Evolutionary conservation across 1,140 invertebrate species (phyloP), one percentile per base, ranked within the genome.

Genomic region (Thaumetopoea pityocampa): DNA sequence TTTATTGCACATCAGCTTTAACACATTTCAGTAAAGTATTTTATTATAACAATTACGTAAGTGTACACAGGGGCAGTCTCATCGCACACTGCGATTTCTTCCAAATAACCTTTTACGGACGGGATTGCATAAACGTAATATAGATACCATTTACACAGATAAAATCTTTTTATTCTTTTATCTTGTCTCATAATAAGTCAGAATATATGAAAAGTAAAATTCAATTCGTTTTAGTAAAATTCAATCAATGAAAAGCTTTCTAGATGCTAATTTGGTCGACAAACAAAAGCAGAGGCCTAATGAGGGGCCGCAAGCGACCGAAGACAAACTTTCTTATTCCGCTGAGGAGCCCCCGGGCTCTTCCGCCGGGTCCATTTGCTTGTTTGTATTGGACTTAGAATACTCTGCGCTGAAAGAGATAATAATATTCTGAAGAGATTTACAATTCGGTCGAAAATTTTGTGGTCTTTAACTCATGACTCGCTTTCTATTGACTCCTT

Each of bases 281-380:
- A 81, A 83, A 78, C 77, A 81, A 79, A 68, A 74, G 60, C 58
- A 59, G 59, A 59, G 67, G 62, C 61, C 72, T 84, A 84, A 84
- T 84, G 80, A 83, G 76, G 68, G 73, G 26, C 37, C 43, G 72
- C 58, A 64, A 54, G 63, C 63, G 67, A 49, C 49, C 61, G 54
- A 51, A 62, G 65, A 63, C 68, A 77, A 79, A 83, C 63, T 83
- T 83, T 79, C 72, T 80, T 83, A 76, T 71, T 68, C 74, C 61
- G 43, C 43, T 54, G 54, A 58, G 55, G 59, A 32, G 22, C 35
- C 41, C 71, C 65, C 30, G 53, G 52, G 66, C 71, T 63, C 56
- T 77, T 82, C 76, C 76, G 73, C 65, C 61, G 73, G 59, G 71
- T 71, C 67, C 72, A 77, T 80, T 79, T 73, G 59, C 63, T 74